A percentile compares a stretch with the other conserved stretches of the same genome.
phyloP scores from a whole-genome alignment of 2,113 vertebrate genomes.

The Cheirogaleus medius region DNA sequence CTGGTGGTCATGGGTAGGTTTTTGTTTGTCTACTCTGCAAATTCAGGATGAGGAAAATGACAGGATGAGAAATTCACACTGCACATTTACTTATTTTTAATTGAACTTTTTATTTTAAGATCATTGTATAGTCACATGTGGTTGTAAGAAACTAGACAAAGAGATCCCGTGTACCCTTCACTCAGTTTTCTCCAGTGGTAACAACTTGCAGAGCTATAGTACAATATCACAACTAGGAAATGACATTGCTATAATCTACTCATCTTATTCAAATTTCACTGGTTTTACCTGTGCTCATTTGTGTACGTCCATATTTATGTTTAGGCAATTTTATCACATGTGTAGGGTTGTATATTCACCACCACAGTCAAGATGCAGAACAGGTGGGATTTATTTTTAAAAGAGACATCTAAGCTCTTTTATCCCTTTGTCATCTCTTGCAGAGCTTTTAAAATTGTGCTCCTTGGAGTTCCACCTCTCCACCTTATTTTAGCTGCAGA shows the following conservation, averaged over 20 bases:
- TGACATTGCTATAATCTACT: background rate
- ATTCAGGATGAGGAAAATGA: background rate
- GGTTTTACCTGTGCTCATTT: background rate
- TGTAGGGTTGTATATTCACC: background rate
- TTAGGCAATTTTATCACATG: background rate
- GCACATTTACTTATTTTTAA: background rate
- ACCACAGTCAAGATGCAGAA: background rate
- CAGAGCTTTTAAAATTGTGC: background rate
- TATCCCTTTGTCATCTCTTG: background rate
- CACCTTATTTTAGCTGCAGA: background rate
- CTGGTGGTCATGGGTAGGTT: background rate
- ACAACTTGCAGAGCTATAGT: background rate
- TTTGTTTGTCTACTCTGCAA: background rate
- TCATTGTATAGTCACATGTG: background rate
- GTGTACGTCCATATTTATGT: background rate
- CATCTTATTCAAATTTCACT: background rate
- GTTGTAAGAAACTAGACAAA: background rate
- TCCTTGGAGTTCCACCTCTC: background rate
- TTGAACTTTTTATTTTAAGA: background rate
- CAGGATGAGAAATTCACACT: background rate
- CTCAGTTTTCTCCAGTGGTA: background rate
- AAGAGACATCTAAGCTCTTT: background rate
- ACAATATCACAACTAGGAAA: background rate
- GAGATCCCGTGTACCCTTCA: background rate
- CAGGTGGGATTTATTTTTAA: background rate